Percentiles rank a stretch among this genome's conserved stretches.
These are phyloP conservation scores for Hemithea aestivaria DNA, from an alignment of 2,888 invertebrate species.

Conservation along the genomic window DNA sequence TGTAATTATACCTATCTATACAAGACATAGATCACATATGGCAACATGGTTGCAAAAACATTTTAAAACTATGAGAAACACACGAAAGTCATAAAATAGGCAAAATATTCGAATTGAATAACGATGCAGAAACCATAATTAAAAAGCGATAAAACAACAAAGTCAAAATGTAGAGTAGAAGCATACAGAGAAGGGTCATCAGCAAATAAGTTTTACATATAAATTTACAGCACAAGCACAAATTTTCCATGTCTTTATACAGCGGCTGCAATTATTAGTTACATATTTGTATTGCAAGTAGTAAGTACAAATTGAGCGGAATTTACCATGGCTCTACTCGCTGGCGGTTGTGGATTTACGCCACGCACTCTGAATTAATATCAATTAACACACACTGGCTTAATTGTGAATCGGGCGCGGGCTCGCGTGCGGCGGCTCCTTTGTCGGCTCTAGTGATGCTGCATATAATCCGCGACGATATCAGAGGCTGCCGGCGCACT, in stretches of 20 bases:
- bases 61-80: no score
- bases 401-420: constrained; percentile 74
- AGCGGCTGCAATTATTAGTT: neutral
- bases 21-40: no score
- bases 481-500: constrained; percentile 24
- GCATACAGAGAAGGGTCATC: no score
- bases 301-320: constrained; percentile 6
- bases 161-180: no score
- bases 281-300: no score
- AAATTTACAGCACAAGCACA: constrained; percentile 3
- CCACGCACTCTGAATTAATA: constrained; percentile 72
- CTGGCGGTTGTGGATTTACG: constrained; percentile 43
- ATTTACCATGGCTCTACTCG: constrained; percentile 18
- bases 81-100: no score
- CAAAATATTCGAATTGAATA: no score
- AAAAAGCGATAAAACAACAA: no score
- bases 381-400: constrained; percentile 78
- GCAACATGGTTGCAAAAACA: no score
- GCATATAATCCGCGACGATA: constrained; percentile 56
- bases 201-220: constrained; percentile 7
- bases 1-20: no score
- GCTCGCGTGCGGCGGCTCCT: constrained; percentile 75
- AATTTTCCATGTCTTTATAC: constrained; percentile 1
- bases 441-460: constrained; percentile 64
- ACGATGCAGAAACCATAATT: no score